phyloP scores from a whole-genome alignment of 2,113 vertebrate species.

The Danio rerio region GRCz12tu NC_133197.1:17161001-17161500 shows the following conservation, averaged over 20 bases:
- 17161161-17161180: conserved; percentile 66
- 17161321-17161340: too few species aligned
- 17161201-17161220: conserved; percentile 71
- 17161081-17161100: too few species aligned
- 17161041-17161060: too few species aligned
- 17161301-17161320: too few species aligned
- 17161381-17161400: conserved; percentile 64
- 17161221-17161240: conserved; percentile 72
- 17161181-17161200: conserved; percentile 61
- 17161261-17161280: conserved; percentile 64
- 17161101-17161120: too few species aligned
- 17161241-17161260: conserved; percentile 67
- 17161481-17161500: too few species aligned
- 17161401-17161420: conserved; percentile 61
- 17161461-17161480: conserved; percentile 49
- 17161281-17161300: conserved; percentile 37
- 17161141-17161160: conserved; percentile 67
- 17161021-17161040: too few species aligned
- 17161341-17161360: conserved; percentile 18
- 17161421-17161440: conserved; percentile 73
- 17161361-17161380: conserved; percentile 65
- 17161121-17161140: conserved; percentile 70
- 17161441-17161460: conserved; percentile 70
- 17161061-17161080: too few species aligned
- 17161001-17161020: too few species aligned